Evolutionary conservation across 2,888 invertebrate species (phyloP).

Genomic region (Notodonta dromedarius): DNA sequence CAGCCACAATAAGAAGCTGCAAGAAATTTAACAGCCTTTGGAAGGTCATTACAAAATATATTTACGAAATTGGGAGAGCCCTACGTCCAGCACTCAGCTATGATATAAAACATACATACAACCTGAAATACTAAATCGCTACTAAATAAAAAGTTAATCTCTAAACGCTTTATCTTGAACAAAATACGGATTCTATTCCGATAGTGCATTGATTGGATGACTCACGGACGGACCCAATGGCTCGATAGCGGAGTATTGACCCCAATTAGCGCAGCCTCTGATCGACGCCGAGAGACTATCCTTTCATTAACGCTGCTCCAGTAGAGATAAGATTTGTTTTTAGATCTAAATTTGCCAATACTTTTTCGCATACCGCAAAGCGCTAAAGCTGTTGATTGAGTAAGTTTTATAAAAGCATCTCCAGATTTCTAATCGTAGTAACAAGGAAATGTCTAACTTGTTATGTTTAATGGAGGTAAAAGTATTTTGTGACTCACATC

Average conservation of each 20-base stretch:
- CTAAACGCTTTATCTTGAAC: neutral
- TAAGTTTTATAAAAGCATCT: no score
- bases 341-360: neutral
- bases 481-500: neutral
- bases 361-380: neutral
- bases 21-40: no score
- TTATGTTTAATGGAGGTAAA: neutral
- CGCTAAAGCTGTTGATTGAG: no score
- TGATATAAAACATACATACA: no score
- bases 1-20: no score
- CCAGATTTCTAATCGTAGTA: no score
- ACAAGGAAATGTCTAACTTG: no score
- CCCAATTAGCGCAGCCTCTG: neutral
- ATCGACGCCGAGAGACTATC: neutral
- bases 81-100: no score
- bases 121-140: no score
- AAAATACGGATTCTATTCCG: neutral
- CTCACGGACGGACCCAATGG: neutral
- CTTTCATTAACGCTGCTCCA: neutral
- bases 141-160: no score
- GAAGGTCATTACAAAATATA: no score
- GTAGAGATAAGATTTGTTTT: neutral
- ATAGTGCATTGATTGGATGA: slow-evolving; percentile 1
- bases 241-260: neutral
- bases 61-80: no score